Conservation (phyloP, 2,888 invertebrate species). For the Plagodis dolabraria region DNA sequence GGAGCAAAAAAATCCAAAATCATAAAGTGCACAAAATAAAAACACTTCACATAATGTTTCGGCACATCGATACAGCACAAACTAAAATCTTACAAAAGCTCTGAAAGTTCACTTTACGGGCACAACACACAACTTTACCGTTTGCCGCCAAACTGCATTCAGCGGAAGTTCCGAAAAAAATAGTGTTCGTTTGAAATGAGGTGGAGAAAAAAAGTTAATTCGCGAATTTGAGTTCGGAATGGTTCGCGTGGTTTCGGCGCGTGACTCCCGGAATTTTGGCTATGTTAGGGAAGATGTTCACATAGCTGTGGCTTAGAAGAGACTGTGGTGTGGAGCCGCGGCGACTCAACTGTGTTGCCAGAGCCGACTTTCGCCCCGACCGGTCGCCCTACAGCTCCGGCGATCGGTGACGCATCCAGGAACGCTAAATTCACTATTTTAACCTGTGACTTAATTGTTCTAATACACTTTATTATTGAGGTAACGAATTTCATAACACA, state of each 20-base stretch:
- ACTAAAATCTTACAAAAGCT: conserved; percentile 69
- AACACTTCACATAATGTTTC: conserved; percentile 78
- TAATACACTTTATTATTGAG: conserved; percentile 27
- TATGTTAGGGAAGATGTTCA: conserved; percentile 82
- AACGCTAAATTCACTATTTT: conserved; percentile 71
- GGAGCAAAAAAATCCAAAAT: conserved; percentile 81
- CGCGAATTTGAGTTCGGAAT: conserved; percentile 43
- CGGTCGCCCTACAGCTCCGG: conserved; percentile 80
- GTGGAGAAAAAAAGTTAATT: conserved; percentile 20
- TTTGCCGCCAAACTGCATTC: conserved; percentile 73
- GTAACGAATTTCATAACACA: conserved; percentile 8
- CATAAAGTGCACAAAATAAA: conserved; percentile 78
- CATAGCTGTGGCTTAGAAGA: conserved; percentile 84
- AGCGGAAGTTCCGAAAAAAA: conserved; percentile 51
- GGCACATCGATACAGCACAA: conserved; percentile 71
- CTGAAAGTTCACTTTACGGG: conserved; percentile 71
- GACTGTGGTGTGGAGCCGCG: conserved; percentile 80
- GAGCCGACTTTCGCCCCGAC: conserved; percentile 83
- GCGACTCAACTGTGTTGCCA: conserved; percentile 75
- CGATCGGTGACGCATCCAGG: conserved; percentile 80
- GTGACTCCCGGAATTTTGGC: conserved; percentile 74
- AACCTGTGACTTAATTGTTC: conserved; percentile 58
- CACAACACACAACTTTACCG: conserved; percentile 81
- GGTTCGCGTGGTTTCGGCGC: conserved; percentile 72
- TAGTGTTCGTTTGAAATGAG: conserved; percentile 45